Conservation (phyloP, 2,888 invertebrate species). For the Brachypterus glaber region DNA sequence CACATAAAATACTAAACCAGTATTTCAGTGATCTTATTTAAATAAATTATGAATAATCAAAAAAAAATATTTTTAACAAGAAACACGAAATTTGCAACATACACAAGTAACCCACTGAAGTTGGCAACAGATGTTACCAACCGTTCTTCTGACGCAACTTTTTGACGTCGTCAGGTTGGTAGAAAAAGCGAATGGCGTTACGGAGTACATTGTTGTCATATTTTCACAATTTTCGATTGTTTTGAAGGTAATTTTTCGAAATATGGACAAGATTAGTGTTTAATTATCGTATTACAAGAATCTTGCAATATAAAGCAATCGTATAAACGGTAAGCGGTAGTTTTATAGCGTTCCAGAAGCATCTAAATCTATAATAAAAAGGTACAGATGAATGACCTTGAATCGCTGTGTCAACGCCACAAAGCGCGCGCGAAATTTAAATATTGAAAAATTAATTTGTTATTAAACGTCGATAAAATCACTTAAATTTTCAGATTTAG, state of each 20-base stretch:
- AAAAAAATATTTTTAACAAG: too few species aligned
- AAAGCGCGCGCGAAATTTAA: slow-evolving; percentile 30
- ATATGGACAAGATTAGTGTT: slow-evolving; percentile 6
- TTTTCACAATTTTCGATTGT: slow-evolving; percentile 1
- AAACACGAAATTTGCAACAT: too few species aligned
- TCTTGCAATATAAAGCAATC: slow-evolving; percentile 2
- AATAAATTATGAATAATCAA: too few species aligned
- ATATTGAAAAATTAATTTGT: slow-evolving; percentile 14
- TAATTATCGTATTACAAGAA: neutral
- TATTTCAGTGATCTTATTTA: too few species aligned
- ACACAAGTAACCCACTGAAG: too few species aligned
- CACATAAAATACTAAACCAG: too few species aligned
- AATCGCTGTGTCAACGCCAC: slow-evolving; percentile 37
- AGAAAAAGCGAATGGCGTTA: slow-evolving; percentile 1
- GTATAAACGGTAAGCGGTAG: slow-evolving; percentile 4
- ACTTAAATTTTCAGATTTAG: neutral
- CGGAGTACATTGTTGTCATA: slow-evolving; percentile 4
- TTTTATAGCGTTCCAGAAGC: neutral
- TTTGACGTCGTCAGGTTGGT: neutral
- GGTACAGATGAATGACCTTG: slow-evolving; percentile 33
- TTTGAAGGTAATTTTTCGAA: slow-evolving; percentile 5
- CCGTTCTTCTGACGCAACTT: too few species aligned
- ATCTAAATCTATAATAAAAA: slow-evolving; percentile 3
- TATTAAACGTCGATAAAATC: slow-evolving; percentile 4
- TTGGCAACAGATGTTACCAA: too few species aligned